phyloP scores from a whole-genome alignment of 2,113 vertebrate species.

The Orycteropus afer region DNA sequence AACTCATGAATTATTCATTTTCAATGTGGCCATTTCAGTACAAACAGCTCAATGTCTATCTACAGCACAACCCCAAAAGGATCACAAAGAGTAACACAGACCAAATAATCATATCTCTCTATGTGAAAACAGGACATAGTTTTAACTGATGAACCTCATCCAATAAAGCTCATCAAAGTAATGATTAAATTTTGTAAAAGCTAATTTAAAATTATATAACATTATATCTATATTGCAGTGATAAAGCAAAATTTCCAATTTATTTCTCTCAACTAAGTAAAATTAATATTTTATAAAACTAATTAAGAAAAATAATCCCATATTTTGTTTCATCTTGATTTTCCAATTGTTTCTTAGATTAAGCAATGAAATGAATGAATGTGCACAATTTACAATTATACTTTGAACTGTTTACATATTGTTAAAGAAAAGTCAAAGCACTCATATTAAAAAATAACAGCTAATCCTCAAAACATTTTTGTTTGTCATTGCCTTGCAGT shows the following conservation, averaged over 20 bases:
- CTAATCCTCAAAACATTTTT: background rate
- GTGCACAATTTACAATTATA: background rate
- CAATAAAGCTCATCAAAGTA: background rate
- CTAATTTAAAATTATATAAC: conserved; percentile 24
- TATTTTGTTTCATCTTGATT: background rate
- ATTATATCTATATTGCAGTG: background rate
- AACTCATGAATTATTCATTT: conserved; percentile 45
- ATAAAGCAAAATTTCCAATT: background rate
- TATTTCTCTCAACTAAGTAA: background rate
- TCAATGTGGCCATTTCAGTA: conserved; percentile 12
- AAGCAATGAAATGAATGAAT: background rate
- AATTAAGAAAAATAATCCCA: background rate
- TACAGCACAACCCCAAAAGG: background rate
- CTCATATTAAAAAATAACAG: background rate
- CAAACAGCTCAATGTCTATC: background rate
- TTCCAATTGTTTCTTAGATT: conserved; percentile 13
- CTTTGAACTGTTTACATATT: background rate
- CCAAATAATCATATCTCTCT: background rate
- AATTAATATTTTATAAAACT: background rate
- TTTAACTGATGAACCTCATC: background rate
- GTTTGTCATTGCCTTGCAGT: background rate
- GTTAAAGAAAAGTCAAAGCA: background rate
- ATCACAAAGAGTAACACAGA: background rate
- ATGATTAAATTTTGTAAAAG: background rate
- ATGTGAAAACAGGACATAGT: background rate